phyloP scores from a whole-genome alignment of 2,797 vertebrate species.

The Rhabdophis nuchalis region DNA sequence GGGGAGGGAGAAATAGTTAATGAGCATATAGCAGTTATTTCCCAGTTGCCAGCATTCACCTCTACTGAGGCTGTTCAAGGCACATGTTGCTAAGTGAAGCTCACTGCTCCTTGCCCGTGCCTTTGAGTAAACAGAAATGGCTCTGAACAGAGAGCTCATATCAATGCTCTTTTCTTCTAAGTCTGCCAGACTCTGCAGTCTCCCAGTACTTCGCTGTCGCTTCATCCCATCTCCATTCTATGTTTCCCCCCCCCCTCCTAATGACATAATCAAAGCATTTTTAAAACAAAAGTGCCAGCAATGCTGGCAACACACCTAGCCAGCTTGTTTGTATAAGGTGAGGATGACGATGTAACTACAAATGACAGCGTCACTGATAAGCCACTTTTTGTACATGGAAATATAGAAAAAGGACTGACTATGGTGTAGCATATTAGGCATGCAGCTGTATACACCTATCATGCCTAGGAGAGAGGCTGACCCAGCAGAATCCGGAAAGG shows the following conservation, averaged over 20 bases:
- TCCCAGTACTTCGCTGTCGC: not conserved
- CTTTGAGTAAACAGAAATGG: slow-evolving; percentile 57
- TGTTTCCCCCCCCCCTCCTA: not conserved
- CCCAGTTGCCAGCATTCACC: slow-evolving; percentile 68
- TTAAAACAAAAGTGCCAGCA: not conserved
- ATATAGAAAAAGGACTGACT: slow-evolving; percentile 1
- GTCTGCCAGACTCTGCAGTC: not conserved
- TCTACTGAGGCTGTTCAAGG: slow-evolving; percentile 55
- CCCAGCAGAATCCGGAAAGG: not conserved
- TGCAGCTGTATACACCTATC: not conserved
- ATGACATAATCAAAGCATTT: not conserved
- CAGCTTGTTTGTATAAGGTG: slow-evolving; percentile 33
- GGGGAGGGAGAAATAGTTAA: slow-evolving; percentile 39
- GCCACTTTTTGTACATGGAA: slow-evolving; percentile 42
- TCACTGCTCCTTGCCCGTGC: slow-evolving; percentile 46
- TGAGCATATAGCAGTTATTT: slow-evolving; percentile 60
- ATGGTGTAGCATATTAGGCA: not conserved
- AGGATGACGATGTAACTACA: slow-evolving; percentile 43
- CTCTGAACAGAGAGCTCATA: not conserved
- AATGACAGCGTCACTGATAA: slow-evolving; percentile 49
- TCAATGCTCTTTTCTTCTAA: not conserved
- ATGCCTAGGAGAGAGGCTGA: not conserved
- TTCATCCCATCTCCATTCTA: not conserved
- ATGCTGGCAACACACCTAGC: slow-evolving; percentile 12
- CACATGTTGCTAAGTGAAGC: slow-evolving; percentile 72